These are phyloP conservation scores for Trichopoda pennipes DNA, from an alignment of 2,888 invertebrate genomes.

Conservation along the genomic window DNA sequence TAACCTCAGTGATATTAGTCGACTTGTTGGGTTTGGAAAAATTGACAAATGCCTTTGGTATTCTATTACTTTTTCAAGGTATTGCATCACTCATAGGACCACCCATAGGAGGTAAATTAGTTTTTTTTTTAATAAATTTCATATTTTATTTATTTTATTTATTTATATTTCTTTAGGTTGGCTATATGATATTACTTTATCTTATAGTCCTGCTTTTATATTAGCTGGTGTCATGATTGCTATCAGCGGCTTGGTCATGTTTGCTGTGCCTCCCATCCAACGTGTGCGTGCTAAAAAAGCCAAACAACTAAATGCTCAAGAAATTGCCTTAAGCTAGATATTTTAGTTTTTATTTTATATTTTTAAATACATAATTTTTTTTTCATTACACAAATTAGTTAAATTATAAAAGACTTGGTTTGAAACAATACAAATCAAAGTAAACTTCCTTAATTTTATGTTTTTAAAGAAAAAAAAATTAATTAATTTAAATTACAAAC, in stretches of 20 bases:
- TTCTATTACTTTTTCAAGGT: conserved; percentile 95
- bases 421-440: conserved; percentile 30
- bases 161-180: conserved; percentile 84
- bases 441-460: conserved; percentile 46
- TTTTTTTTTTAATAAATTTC: neutral
- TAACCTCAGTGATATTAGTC: conserved; percentile 96
- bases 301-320: conserved; percentile 71
- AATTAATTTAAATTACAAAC: conserved; percentile 26
- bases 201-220: conserved; percentile 93
- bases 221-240: conserved; percentile 93
- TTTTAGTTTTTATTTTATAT: conserved; percentile 15
- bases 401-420: conserved; percentile 54
- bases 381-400: conserved; percentile 12
- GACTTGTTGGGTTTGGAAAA: conserved; percentile 95
- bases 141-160: neutral
- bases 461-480: neutral
- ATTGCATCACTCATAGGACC: conserved; percentile 95
- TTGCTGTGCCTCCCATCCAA: conserved; percentile 89
- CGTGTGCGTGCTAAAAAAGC: conserved; percentile 77
- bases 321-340: conserved; percentile 74
- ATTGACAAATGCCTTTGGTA: conserved; percentile 97
- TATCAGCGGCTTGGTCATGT: conserved; percentile 93
- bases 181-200: conserved; percentile 88
- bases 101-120: conserved; percentile 91
- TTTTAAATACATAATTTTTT: neutral